Percentiles rank a stretch among this genome's conserved stretches.
These are phyloP conservation scores for Rhombomys opimus DNA, from an alignment of 2,113 vertebrate species.

Conservation along the genomic window DNA sequence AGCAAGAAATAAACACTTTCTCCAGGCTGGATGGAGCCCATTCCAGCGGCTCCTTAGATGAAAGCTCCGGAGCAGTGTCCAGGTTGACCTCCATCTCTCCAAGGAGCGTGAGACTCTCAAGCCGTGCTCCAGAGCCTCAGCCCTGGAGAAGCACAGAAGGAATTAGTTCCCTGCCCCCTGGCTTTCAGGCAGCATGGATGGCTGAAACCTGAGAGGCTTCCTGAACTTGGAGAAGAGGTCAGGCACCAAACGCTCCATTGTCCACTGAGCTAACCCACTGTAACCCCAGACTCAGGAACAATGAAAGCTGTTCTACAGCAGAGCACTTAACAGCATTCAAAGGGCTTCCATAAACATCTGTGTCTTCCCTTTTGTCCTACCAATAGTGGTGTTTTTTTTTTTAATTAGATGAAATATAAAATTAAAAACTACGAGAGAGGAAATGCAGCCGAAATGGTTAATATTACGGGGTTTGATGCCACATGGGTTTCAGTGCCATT, in stretches of 20 bases:
- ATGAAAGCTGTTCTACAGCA: neutral
- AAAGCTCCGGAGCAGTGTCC: constrained; percentile 1
- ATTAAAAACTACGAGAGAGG: neutral
- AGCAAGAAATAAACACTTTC: constrained; percentile 49
- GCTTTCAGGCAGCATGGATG: neutral
- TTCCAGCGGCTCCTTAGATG: constrained; percentile 54
- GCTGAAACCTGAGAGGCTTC: constrained; percentile 60
- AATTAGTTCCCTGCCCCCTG: neutral
- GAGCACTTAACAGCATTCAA: neutral
- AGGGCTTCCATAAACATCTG: neutral
- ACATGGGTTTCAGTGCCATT: neutral
- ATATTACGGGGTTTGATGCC: neutral
- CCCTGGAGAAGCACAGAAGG: constrained; percentile 7
- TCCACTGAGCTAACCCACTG: neutral
- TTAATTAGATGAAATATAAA: neutral
- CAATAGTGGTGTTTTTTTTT: neutral
- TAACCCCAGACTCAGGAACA: neutral
- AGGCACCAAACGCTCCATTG: constrained; percentile 43
- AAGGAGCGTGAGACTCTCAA: neutral
- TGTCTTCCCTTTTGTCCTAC: constrained; percentile 26
- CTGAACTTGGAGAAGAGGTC: constrained; percentile 57
- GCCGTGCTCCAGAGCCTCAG: neutral
- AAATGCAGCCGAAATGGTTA: neutral
- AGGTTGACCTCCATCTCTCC: neutral
- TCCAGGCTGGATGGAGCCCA: constrained; percentile 12